Base-by-base conservation (phyloP, 2,888 invertebrate genomes). In the Euzophera pinguis region DNA sequence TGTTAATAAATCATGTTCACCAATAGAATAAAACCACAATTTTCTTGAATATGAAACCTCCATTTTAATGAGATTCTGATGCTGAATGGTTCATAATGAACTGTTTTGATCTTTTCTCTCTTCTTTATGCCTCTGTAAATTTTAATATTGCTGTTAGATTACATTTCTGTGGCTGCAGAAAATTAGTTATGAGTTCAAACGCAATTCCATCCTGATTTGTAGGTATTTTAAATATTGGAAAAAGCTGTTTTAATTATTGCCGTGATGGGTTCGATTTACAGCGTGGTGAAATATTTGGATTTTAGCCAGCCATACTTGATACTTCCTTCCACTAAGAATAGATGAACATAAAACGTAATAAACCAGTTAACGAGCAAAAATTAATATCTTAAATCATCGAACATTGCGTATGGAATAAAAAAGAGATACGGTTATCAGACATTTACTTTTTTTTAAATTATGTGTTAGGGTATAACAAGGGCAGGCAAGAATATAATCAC, bases 1-100 rank as follows among this genome's bases (percentile, higher is more conserved):
- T 32, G 29, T 29, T 29, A 7, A 29, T 29, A 7, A 29, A 29
- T 29, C 29, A 29, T n/a, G 22, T 32, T 32, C 32, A 9, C 2
- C 5, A 32, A 32, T 32, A 32, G 8, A 32, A 32, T 32, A 38
- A 14, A 38, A 38, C 14, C 38, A 4, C 13, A 13, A 35, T 38
- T 38, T 32, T 14, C 38, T 38, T 38, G 13, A 14, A 38, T 38
- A 1, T 3, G 38, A 22, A 41, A 41, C 41, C 41, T 41, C n/a
- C 5, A 10, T 22, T n/a, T 41, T 41, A 41, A 41, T 41, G 41
- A 41, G 41, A 17, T 17, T 17, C 41, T 17, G 41, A 22, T 17
- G 41, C 22, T 10, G 41, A 41, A 41, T 41, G 41, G 41, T n/a
- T 41, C n/a, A n/a, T 41, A 41, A 41, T 41, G 41, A 41, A 41